Base-by-base conservation (phyloP, 30 jellyfish, hydroid and myxozoan species). In the Pelagia noctiluca region DNA sequence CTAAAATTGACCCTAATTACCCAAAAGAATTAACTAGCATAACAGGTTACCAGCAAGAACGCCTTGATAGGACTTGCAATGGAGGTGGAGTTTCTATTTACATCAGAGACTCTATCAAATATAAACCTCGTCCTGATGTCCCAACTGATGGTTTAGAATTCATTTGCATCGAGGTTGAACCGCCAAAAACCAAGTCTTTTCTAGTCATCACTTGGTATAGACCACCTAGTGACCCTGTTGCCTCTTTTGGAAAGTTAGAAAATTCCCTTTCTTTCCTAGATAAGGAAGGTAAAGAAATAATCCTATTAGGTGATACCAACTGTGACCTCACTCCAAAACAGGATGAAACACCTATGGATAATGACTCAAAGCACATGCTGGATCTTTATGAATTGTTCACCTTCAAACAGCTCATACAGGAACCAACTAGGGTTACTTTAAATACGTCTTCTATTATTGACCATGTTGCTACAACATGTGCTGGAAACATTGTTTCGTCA, bases 381-480 rank as follows among this genome's bases (percentile, higher is more conserved):
- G n/a, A n/a, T n/a, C n/a, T n/a, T n/a, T n/a, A n/a, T n/a, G n/a
- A n/a, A n/a, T n/a, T n/a, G n/a, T n/a, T n/a, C n/a, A 69, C 64
- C 64, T 34, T 69, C 38, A 32, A 69, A 16, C 76, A 63, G 31
- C 50, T 24, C 31, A 63, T 23, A 23, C 76, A 63, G 50, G 52
- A 23, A 34, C 76, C 76, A 63, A 63, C 52, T 19, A 63, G 76
- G 76, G 50, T 63, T 23, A 63, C 76, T 63, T 24, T 63, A 23
- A 48, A 63, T 19, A 63, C 76, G 26, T 42, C 76, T 24, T 23
- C 76, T 26, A 23, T 63, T 29, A 63, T 63, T 63, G 76, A 23
- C 31, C 50, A n/a, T n/a, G n/a, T n/a, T n/a, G n/a, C n/a, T n/a
- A n/a, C n/a, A n/a, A n/a, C n/a, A n/a, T n/a, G n/a, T 23, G 2